Percentiles rank a stretch among this genome's conserved stretches.
Conservation (phyloP, 2,888 invertebrate genomes). For the Griposia aprilina region DNA sequence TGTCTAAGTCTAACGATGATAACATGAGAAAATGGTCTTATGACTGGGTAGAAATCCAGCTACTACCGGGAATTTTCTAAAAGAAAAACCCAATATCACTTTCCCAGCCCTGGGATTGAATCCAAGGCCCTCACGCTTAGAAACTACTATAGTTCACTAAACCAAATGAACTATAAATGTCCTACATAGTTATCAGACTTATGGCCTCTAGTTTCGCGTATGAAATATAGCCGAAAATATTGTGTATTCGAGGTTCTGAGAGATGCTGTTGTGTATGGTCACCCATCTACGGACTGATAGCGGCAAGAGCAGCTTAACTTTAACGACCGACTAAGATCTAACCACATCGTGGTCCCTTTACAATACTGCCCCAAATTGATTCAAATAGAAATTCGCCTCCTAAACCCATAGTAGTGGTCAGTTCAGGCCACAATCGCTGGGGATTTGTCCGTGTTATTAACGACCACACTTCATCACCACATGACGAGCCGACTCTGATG, state of each 20-base stretch:
- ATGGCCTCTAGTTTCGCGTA: background rate
- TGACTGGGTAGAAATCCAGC: background rate
- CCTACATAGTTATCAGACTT: background rate
- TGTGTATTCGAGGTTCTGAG: too few species aligned
- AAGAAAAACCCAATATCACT: background rate
- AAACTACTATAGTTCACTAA: background rate
- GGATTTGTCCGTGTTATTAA: slow-evolving; percentile 69
- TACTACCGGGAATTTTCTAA: background rate
- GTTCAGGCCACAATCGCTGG: slow-evolving; percentile 57
- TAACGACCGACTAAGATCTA: background rate
- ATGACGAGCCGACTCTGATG: slow-evolving; percentile 61
- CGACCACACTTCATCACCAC: slow-evolving; percentile 69
- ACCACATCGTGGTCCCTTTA: background rate
- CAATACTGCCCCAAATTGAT: background rate
- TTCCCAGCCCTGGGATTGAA: background rate
- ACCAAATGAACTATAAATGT: background rate
- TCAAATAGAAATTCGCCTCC: background rate
- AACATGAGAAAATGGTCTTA: background rate
- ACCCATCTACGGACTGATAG: background rate
- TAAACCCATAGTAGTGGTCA: slow-evolving; percentile 54
- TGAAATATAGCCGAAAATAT: background rate
- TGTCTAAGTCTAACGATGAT: background rate
- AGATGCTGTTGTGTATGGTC: too few species aligned
- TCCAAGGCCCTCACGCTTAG: background rate
- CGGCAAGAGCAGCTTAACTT: background rate